phyloP scores from a whole-genome alignment of 2,113 vertebrate species.

The Sturnira hondurensis region DNA sequence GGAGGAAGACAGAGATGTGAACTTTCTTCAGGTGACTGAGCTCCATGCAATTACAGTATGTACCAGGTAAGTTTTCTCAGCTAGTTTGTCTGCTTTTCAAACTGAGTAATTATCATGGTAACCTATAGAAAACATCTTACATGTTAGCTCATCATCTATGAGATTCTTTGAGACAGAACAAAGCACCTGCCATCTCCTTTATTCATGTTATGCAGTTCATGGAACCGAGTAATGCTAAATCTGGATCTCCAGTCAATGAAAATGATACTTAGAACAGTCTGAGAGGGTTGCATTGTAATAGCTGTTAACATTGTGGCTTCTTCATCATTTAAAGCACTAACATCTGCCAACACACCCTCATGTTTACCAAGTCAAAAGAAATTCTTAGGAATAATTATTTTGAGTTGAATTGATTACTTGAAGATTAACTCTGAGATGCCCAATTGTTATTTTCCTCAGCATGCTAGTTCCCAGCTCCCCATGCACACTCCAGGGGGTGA shows the following conservation, averaged over 20 bases:
- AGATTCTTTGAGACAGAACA: conserved; percentile 34
- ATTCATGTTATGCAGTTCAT: not conserved
- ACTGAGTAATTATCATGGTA: not conserved
- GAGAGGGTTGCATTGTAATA: not conserved
- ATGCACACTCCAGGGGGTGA: not conserved
- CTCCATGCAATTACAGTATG: conserved; percentile 27
- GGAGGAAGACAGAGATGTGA: not conserved
- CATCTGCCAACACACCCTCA: not conserved
- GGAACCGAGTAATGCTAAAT: conserved; percentile 42
- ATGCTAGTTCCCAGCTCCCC: not conserved
- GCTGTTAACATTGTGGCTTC: not conserved
- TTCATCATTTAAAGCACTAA: conserved; percentile 22
- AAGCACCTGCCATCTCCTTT: conserved; percentile 62
- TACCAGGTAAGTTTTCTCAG: conserved; percentile 33
- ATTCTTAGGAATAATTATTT: not conserved
- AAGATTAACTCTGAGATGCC: not conserved
- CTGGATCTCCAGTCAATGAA: conserved; percentile 2
- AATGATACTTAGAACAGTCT: not conserved
- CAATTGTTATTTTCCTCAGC: not conserved
- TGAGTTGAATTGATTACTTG: conserved; percentile 17
- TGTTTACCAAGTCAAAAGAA: conserved; percentile 26
- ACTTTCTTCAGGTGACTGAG: not conserved
- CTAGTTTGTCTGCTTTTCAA: conserved; percentile 43
- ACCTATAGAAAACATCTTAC: conserved; percentile 56
- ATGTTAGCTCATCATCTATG: conserved; percentile 63